phyloP scores from a whole-genome alignment of 2,113 vertebrate species.

The Ifrita kowaldi region DNA sequence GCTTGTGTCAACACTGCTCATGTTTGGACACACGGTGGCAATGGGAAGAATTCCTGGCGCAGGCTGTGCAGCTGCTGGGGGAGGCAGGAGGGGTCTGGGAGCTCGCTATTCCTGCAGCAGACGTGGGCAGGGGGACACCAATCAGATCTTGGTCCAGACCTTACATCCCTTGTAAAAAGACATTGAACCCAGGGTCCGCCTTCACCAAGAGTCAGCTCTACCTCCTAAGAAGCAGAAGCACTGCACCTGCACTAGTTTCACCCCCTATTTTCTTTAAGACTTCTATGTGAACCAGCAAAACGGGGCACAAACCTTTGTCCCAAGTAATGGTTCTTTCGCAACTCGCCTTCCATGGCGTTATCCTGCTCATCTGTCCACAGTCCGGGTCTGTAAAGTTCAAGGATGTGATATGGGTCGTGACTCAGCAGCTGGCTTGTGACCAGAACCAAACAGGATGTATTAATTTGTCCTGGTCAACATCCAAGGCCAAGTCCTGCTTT shows the following conservation, averaged over 20 bases:
- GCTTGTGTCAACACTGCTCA: background rate
- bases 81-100: background rate
- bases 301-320: background rate
- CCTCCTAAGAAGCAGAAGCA: background rate
- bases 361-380: background rate
- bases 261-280: background rate
- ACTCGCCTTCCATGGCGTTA: background rate
- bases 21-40: accelerated
- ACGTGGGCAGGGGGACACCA: accelerated
- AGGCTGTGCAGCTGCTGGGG: background rate
- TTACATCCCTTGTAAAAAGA: background rate
- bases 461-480: background rate
- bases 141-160: background rate
- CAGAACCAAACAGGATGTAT: slow-evolving; percentile 14
- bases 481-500: background rate
- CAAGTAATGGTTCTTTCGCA: background rate
- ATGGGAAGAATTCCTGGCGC: background rate
- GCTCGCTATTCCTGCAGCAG: background rate
- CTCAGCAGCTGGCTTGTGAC: background rate
- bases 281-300: background rate
- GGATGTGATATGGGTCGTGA: background rate
- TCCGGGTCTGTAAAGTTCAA: background rate
- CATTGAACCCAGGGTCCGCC: background rate
- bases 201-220: background rate
- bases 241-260: background rate